Conservation (phyloP, 2,113 vertebrate species). For the Xerus inauris region DNA sequence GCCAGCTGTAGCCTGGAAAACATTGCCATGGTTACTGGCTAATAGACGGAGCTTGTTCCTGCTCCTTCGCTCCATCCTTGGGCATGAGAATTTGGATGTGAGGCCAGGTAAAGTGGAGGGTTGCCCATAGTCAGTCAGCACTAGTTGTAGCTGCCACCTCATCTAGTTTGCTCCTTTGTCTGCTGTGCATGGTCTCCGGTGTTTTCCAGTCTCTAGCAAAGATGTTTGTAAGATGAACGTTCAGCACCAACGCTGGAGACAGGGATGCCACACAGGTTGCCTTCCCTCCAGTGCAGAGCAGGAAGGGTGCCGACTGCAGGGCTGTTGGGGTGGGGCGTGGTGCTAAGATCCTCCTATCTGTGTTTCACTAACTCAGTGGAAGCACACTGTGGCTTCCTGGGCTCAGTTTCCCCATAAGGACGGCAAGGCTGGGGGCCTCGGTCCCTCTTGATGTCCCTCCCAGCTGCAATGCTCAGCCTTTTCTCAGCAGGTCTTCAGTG, state of each 20-base stretch:
- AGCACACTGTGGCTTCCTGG: background rate
- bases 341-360: rapidly evolving
- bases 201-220: background rate
- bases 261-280: rapidly evolving
- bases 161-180: too few species aligned
- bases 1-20: background rate
- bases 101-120: background rate
- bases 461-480: too few species aligned
- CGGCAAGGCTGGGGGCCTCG: rapidly evolving
- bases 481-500: background rate
- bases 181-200: rapidly evolving
- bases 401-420: background rate
- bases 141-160: rapidly evolving
- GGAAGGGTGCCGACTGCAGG: too few species aligned
- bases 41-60: background rate
- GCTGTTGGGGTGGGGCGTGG: background rate
- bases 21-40: background rate
- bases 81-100: background rate
- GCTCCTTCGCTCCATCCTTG: too few species aligned
- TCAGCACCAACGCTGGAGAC: rapidly evolving
- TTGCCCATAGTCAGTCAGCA: rapidly evolving
- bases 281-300: rapidly evolving
- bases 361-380: rapidly evolving
- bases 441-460: too few species aligned
- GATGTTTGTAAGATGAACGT: rapidly evolving